Evolutionary conservation across 2,113 vertebrate species (phyloP), one percentile per base, ranked within the genome.

Genomic region (Sorex araneus): DNA sequence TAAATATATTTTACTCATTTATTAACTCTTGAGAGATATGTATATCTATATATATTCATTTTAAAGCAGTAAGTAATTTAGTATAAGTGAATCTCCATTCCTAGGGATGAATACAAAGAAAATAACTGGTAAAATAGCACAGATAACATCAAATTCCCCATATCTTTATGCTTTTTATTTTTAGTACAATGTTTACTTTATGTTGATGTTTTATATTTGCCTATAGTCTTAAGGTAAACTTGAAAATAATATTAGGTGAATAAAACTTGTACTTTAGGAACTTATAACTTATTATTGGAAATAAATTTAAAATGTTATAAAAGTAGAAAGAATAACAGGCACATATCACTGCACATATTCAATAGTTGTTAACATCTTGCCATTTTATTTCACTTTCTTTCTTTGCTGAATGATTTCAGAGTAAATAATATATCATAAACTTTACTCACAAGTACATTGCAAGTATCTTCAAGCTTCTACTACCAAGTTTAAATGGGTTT

Each of bases 341-440:
- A 8, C 67, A 36, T 43, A 32, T 6, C 6, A 12, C 15, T 30
- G 47, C 12, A 69, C 0, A 76, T 19, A 27, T n/a, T 1, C 8
- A 84, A 25, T 2, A 60, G 30, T 67, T 69, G 9, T 40, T 84
- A 66, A 50, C 40, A 60, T 23, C 11, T 90, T 60, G 19, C 12
- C 66, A 32, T 75, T 34, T 74, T 89, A 86, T 50, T 90, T 96
- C 3, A 30, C 3, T 89, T 93, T 82, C 74, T 34, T 57, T 81
- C 64, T 91, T 73, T 66, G 34, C n/a, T 92, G 28, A 70, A 76
- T 9, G 18, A 74, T 73, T 76, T 87, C 45, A 87, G 88, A 87
- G 13, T 66, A 75, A 87, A 63, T 60, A 40, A 91, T 25, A 8
- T 40, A 8, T 77, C 40, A 77, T 36, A 80, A 79, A 36, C 7